Base-by-base conservation (phyloP, 2,113 vertebrate species). In the Panthera uncia region DNA sequence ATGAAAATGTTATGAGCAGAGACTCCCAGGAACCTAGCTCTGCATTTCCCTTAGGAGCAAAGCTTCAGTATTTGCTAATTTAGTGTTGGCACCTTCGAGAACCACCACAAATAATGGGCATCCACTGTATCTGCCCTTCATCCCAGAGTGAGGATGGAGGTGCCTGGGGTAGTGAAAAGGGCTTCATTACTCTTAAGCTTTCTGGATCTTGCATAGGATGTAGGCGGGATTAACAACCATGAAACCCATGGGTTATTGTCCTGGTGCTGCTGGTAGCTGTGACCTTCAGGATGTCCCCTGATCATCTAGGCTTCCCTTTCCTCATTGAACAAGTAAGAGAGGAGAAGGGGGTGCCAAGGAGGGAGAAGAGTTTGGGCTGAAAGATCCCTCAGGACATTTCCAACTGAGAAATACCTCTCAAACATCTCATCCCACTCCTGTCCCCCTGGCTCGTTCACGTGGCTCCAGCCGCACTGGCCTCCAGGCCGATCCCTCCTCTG, bases 111-210 rank as follows among this genome's bases (percentile, higher is more conserved):
- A 38, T 25, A 65, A 48, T 2, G 0, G 41, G 63, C 31, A 65
- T 8, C 1, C 5, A 33, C 1, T 1, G 33, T 6, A 19, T 2
- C 68, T 25, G 68, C 29, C 61, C 73, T 48, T 68, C 31, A 3
- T 25, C n/a, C 4, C 18, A n/a, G n/a, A 38, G 52, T 18, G 52
- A 57, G 76, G 21, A 18, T 14, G 23, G 31, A 5, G 13, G 63
- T 9, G 3, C 0, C 0, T 0, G 3, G 52, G 55, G 27, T 7
- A 11, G 19, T 4, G 15, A 71, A 27, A 45, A 41, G 4, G 21
- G 5, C 31, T 65, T 50, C 25, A 16, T 7, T 4, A 19, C 63
- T 31, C 25, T 13, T 16, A 9, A 7, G 68, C 36, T 33, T 73
- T 85, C 48, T 61, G 23, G 45, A 38, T 18, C 36, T 57, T 65